Conservation (phyloP, 2,113 vertebrate species). For the Malurus elegans region DNA sequence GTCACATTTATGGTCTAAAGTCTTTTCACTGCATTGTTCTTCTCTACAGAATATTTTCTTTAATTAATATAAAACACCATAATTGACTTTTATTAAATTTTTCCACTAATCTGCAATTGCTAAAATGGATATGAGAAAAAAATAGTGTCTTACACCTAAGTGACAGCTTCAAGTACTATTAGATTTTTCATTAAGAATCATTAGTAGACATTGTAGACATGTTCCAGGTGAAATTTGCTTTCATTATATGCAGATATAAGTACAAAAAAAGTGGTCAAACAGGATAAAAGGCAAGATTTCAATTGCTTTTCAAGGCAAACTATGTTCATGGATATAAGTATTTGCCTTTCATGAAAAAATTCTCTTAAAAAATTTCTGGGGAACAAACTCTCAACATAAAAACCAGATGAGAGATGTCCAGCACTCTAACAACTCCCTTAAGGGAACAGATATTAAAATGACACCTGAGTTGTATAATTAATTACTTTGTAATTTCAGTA, state of each 20-base stretch:
- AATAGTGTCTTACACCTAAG: background rate
- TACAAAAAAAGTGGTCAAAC: background rate
- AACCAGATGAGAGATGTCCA: background rate
- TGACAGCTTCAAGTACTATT: background rate
- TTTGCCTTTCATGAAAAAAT: background rate
- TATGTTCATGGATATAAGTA: background rate
- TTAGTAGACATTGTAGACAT: background rate
- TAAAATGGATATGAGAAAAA: background rate
- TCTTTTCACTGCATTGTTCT: background rate
- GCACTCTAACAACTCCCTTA: background rate
- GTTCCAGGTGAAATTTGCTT: background rate
- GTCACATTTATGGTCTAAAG: background rate
- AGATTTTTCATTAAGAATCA: background rate
- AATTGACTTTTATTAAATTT: background rate
- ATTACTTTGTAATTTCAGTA: background rate
- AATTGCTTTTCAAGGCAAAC: background rate
- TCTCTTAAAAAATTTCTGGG: background rate
- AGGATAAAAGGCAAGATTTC: background rate
- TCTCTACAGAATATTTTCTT: background rate
- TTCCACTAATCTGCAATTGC: background rate
- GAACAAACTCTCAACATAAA: background rate
- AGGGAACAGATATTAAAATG: background rate
- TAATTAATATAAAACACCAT: background rate
- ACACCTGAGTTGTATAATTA: background rate
- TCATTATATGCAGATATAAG: background rate